Evolutionary conservation across 2,888 invertebrate genomes (phyloP), one percentile per base, ranked within the genome.

Genomic region (Lasioglossum villosulum): DNA sequence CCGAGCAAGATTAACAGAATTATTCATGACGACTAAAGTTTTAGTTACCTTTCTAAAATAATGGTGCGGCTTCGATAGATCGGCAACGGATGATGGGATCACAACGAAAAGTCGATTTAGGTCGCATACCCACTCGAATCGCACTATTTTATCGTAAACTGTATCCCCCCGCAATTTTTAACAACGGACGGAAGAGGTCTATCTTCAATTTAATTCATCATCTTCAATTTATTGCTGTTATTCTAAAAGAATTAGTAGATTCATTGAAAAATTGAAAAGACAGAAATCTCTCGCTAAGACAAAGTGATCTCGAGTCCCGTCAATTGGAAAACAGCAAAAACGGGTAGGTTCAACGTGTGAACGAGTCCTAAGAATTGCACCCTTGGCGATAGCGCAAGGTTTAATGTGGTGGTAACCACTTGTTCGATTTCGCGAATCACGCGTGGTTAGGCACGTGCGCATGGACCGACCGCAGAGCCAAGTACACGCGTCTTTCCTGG

Each of bases 401-500:
- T 4, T 63, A n/a, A 23, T 10, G n/a, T 66, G 19, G 73, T 27
- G 42, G 34, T 27, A 75, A 79, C 75, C 71, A 83, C 77, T 87
- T 76, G 76, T 73, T 63, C 34, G 59, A 39, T 70, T 73, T 23
- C 56, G 39, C 63, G 52, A 42, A 73, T 76, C 52, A 48, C 48
- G n/a, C 70, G 27, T 75, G 68, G 42, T 34, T 52, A 56, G 56
- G 83, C 75, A 90, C 89, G 88, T 86, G 83, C 72, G 83, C 63
- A 45, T 56, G 14, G 74, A 37, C 78, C 66, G 79, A 73, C 6
- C 30, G 48, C 14, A 34, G n/a, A 72, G 76, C 48, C 75, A 52
- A 59, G 80, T 39, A 42, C 75, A 75, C 76, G 82, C 88, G 80
- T 87, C 89, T 88, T 88, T 86, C 78, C 91, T 80, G 82, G 72